phyloP scores from a whole-genome alignment of 2,797 vertebrate species.

The Anguilla pacifica region DNA sequence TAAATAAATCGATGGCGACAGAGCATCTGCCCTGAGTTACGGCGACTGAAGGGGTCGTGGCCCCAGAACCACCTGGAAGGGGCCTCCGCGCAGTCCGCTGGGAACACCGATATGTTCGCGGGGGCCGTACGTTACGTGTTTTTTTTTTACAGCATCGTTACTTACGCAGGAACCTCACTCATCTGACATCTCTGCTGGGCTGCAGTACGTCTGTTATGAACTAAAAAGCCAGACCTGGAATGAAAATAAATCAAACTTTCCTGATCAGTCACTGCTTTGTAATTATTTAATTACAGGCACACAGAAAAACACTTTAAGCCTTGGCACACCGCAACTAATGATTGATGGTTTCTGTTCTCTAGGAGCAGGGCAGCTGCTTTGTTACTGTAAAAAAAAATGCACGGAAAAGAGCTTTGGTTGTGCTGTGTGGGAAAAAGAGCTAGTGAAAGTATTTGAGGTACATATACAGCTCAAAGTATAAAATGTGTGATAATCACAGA shows the following conservation, averaged over 20 bases:
- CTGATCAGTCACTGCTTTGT: neutral
- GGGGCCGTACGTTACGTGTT: neutral
- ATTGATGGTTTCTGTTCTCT: neutral
- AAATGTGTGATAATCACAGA: neutral
- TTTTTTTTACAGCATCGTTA: neutral
- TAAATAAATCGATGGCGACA: neutral
- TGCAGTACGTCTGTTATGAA: neutral
- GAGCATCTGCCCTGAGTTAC: conserved; percentile 15
- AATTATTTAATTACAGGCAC: conserved; percentile 12
- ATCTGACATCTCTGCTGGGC: neutral
- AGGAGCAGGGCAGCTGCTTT: neutral
- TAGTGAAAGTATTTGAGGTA: neutral
- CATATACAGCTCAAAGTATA: no score
- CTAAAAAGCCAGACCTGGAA: neutral
- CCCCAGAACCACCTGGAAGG: neutral
- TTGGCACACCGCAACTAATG: neutral
- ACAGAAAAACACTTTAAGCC: neutral
- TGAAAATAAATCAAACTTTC: conserved; percentile 10
- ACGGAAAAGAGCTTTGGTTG: neutral
- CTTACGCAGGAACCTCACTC: neutral
- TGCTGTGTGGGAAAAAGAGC: neutral
- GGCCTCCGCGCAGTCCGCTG: neutral
- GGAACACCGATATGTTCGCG: neutral
- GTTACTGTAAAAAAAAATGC: neutral
- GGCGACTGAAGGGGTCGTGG: neutral